phyloP scores from a whole-genome alignment of 2,888 invertebrate genomes.

The Cheilosia grossa region DNA sequence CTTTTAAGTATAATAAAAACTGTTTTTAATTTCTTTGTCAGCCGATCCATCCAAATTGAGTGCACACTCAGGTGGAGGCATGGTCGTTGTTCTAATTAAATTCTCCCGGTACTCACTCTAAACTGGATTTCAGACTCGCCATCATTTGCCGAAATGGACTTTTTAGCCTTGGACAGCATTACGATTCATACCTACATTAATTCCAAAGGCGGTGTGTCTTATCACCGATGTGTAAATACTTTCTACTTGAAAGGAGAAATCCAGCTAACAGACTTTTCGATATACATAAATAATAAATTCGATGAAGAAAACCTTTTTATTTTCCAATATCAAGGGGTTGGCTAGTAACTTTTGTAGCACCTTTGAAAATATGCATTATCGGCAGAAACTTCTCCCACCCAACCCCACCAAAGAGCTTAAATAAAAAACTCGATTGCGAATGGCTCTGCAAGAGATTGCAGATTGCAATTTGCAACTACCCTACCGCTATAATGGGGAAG shows the following conservation, averaged over 20 bases:
- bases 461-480: conserved; percentile 1
- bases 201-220: too few relatives aligned
- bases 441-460: conserved; percentile 7
- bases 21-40: conserved; percentile 22
- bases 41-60: conserved; percentile 33
- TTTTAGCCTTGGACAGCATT: too few relatives aligned
- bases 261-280: not conserved
- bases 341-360: conserved; percentile 25
- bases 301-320: not conserved
- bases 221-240: too few relatives aligned
- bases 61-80: conserved; percentile 22
- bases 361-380: conserved; percentile 20
- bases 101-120: not conserved
- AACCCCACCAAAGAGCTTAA: not conserved
- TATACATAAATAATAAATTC: not conserved
- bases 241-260: too few relatives aligned
- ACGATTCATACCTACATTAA: too few relatives aligned
- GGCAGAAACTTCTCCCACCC: conserved; percentile 15
- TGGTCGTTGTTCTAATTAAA: conserved; percentile 25
- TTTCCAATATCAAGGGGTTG: conserved; percentile 26
- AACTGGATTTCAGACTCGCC: not conserved
- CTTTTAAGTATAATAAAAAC: conserved; percentile 25
- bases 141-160: conserved; percentile 21
- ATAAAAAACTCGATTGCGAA: conserved; percentile 22
- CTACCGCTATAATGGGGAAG: too few relatives aligned